Evolutionary conservation across 1,140 invertebrate genomes (phyloP).

Genomic region (Drosophila insularis): DNA sequence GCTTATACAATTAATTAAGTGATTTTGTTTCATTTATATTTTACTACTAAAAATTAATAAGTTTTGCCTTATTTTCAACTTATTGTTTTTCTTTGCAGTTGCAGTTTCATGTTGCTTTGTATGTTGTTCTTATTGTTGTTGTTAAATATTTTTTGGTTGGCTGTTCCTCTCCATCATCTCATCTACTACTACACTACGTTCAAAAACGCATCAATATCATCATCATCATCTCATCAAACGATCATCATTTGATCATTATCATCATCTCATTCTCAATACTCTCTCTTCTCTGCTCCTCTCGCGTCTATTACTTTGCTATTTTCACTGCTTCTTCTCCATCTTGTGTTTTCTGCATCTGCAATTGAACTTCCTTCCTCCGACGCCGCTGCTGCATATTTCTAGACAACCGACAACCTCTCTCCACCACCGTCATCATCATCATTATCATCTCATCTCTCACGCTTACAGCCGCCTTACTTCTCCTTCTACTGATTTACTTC

Average conservation of each 20-base stretch:
- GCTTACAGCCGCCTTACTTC: constrained; percentile 4
- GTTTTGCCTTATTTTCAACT: constrained; percentile 72
- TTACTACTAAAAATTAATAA: constrained; percentile 70
- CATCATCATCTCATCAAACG: neutral
- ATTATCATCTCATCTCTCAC: neutral
- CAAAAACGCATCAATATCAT: constrained; percentile 5
- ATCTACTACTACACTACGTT: constrained; percentile 35
- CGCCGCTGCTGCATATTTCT: neutral
- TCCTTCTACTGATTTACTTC: constrained; percentile 61
- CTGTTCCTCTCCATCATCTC: constrained; percentile 32
- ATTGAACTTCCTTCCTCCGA: constrained; percentile 35
- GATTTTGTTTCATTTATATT: constrained; percentile 60
- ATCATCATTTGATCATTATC: constrained; percentile 24
- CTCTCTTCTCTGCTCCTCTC: constrained; percentile 17
- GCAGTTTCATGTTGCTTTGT: constrained; percentile 44
- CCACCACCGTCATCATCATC: neutral
- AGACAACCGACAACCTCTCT: constrained; percentile 8
- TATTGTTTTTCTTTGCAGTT: constrained; percentile 66
- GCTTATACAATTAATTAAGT: constrained; percentile 73
- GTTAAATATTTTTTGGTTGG: constrained; percentile 68
- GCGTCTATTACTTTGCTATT: constrained; percentile 47
- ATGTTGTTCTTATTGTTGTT: constrained; percentile 51
- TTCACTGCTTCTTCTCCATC: constrained; percentile 21
- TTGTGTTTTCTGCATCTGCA: constrained; percentile 31
- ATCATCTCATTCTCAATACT: constrained; percentile 16